phyloP scores from a whole-genome alignment of 1,140 invertebrate species.

The Oedothorax gibbosus region DNA sequence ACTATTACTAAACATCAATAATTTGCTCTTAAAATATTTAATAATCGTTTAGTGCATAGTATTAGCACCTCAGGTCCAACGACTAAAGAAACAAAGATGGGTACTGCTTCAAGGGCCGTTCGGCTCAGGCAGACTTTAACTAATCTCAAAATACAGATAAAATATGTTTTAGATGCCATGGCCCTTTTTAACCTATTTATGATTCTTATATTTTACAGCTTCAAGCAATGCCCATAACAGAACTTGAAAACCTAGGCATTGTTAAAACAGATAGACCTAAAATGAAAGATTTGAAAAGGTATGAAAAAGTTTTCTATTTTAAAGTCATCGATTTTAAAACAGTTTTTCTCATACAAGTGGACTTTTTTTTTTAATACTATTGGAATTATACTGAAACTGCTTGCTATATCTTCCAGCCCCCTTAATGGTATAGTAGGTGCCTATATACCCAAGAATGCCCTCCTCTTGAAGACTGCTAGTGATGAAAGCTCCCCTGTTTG shows the following conservation, averaged over 20 bases:
- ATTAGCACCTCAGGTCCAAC: no score
- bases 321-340: not conserved
- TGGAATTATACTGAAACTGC: no score
- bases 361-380: no score
- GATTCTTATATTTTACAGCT: constrained; percentile 37
- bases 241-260: constrained; percentile 49
- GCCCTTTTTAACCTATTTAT: not conserved
- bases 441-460: constrained; percentile 34
- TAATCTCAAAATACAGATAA: no score
- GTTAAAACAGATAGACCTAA: constrained; percentile 22
- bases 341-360: not conserved
- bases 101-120: no score
- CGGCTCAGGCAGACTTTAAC: no score
- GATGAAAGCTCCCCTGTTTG: constrained; percentile 63
- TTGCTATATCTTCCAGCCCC: constrained; percentile 14
- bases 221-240: constrained; percentile 44
- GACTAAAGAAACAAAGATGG: no score
- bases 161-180: no score
- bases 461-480: constrained; percentile 18
- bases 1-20: no score
- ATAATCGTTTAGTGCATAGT: no score
- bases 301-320: not conserved
- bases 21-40: no score
- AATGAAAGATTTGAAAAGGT: constrained; percentile 56
- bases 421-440: constrained; percentile 28